Evolutionary conservation across 2,113 vertebrate genomes (phyloP).

Genomic region (Sinocyclocheilus anshuiensis): DNA sequence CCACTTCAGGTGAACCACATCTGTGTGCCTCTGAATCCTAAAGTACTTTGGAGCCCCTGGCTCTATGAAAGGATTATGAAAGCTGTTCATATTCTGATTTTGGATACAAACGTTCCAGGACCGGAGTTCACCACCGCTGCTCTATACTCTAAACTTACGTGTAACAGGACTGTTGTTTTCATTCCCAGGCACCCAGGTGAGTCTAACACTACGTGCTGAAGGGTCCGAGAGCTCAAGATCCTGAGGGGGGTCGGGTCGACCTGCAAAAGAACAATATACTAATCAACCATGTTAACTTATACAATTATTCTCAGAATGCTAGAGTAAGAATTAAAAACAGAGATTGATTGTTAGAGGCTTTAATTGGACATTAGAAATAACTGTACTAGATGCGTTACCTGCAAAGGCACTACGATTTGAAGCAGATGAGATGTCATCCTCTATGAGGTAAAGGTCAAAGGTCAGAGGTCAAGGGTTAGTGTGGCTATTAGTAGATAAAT

Average conservation of each 20-base stretch:
- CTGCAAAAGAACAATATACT: slow-evolving; percentile 66
- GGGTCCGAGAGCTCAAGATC: slow-evolving; percentile 91
- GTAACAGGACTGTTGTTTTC: slow-evolving; percentile 92
- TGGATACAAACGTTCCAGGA: neutral
- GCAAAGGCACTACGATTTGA: slow-evolving; percentile 75
- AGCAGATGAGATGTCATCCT: slow-evolving; percentile 72
- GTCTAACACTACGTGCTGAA: slow-evolving; percentile 82
- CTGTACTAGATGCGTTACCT: slow-evolving; percentile 71
- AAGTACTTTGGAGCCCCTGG: slow-evolving; percentile 88
- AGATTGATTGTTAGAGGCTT: neutral
- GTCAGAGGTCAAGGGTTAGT: slow-evolving; percentile 65
- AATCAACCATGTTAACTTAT: neutral
- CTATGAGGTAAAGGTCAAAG: slow-evolving; percentile 75
- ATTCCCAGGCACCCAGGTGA: slow-evolving; percentile 93
- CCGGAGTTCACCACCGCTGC: too few relatives aligned
- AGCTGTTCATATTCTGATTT: neutral
- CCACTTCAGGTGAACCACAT: slow-evolving; percentile 87
- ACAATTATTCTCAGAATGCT: neutral
- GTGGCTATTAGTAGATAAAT: slow-evolving; percentile 58
- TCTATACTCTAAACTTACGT: slow-evolving; percentile 70
- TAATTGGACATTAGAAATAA: slow-evolving; percentile 1
- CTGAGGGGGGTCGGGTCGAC: slow-evolving; percentile 84
- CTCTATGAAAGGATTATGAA: slow-evolving; percentile 71
- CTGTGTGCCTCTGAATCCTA: slow-evolving; percentile 82
- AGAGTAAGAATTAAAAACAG: slow-evolving; percentile 12